phyloP scores from a whole-genome alignment of 1,140 invertebrate species.

The Trachelipus rathkii region DNA sequence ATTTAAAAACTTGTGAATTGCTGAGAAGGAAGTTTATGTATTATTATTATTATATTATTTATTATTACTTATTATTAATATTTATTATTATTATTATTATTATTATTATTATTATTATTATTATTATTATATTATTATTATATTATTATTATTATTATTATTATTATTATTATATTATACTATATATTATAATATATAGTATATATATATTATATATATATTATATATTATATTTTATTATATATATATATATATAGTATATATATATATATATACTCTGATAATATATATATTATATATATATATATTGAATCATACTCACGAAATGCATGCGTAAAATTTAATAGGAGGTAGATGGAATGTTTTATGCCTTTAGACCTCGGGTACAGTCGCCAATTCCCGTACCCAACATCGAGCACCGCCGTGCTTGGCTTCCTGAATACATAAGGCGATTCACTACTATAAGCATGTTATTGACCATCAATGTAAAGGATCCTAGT shows the following conservation, averaged over 20 bases:
- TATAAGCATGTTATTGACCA: constrained; percentile 54
- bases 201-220: too few relatives aligned
- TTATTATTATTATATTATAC: too few relatives aligned
- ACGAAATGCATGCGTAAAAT: constrained; percentile 55
- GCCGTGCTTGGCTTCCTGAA: constrained; percentile 55
- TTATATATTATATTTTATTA: not conserved
- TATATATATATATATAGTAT: constrained; percentile 10
- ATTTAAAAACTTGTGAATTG: too few relatives aligned
- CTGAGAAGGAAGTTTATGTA: too few relatives aligned
- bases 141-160: too few relatives aligned
- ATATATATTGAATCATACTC: constrained; percentile 46
- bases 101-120: too few relatives aligned
- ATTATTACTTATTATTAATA: too few relatives aligned
- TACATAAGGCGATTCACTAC: constrained; percentile 56
- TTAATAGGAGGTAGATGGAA: constrained; percentile 53
- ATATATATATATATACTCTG: constrained; percentile 16
- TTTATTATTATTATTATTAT: too few relatives aligned
- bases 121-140: too few relatives aligned
- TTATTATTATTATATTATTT: too few relatives aligned
- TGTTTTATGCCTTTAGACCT: constrained; percentile 53
- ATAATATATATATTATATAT: constrained; percentile 7
- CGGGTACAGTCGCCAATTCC: constrained; percentile 58
- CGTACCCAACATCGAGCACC: constrained; percentile 58
- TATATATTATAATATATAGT: too few relatives aligned
- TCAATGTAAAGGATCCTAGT: constrained; percentile 50